Base-by-base conservation (phyloP, 2,888 invertebrate species). In the Dyspetes luteomarginatus region DNA sequence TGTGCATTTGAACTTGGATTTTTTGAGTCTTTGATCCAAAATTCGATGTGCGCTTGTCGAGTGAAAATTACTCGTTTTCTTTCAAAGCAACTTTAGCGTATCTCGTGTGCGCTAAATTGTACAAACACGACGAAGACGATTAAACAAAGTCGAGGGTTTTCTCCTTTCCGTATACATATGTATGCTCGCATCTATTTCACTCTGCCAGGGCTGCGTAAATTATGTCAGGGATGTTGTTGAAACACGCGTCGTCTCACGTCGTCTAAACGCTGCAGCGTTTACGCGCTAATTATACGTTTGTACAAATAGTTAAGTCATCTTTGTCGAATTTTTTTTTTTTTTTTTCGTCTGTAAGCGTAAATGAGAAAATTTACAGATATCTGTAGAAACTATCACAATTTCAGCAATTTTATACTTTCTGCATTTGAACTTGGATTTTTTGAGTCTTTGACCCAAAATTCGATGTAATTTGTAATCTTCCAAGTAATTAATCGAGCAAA, bases 51-150 rank as follows among this genome's bases (percentile, higher is more conserved):
- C n/a, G n/a, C 67, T 78, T 78, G 62, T 73, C 72, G 48, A 43
- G 72, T 43, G 67, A 65, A 68, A 73, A 81, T 77, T 81, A 56
- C 73, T 68, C 68, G 76, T 62, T 81, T 64, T 62, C 30, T 72
- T 41, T 62, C 41, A 41, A 52, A 52, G 69, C 17, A 30, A 55
- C 30, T 26, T 55, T 17, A 19, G 19, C 41, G 50, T 69, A 19
- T 43, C 56, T 41, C 15, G 48, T 43, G 55, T 43, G 71, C 67
- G 9, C 55, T 67, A 60, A 64, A 68, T 64, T 62, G 52, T n/a
- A 43, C 50, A 28, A 68, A 64, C 19, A 36, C 62, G 56, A 67
- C 58, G 17, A 52, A 75, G 64, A 79, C 55, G 58, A 75, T 24
- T 19, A 28, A 30, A 26, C 22, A 65, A 24, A 43, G 55, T 48